Conservation (phyloP, 2,888 invertebrate species). For the Drosophila anomelani region DNA sequence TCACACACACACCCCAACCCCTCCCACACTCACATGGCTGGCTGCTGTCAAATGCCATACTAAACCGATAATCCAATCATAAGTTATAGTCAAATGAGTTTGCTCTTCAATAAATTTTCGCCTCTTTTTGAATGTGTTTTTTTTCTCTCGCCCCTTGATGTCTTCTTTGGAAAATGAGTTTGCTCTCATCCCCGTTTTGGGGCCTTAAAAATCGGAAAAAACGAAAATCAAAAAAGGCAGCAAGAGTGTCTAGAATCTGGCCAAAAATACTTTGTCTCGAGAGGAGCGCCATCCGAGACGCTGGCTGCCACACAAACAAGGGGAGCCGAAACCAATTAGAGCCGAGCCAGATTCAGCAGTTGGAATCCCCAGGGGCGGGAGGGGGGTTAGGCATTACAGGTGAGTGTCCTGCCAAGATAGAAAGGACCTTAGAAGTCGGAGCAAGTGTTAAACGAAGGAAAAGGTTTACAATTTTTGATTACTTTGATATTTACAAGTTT, state of each 20-base stretch:
- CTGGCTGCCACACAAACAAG: conserved; percentile 17
- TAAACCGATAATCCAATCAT: conserved; percentile 81
- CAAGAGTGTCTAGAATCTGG: conserved; percentile 13
- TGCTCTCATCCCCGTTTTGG: neutral
- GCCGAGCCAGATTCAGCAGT: neutral
- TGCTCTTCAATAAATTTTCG: conserved; percentile 76
- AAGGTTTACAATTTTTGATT: neutral
- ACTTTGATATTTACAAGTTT: neutral
- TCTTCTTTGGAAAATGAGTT: conserved; percentile 40
- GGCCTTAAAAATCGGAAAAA: neutral
- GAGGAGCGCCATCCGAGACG: conserved; percentile 29
- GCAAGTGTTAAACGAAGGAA: conserved; percentile 6
- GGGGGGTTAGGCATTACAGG: conserved; percentile 5
- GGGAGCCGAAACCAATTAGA: conserved; percentile 34
- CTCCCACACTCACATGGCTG: conserved; percentile 24
- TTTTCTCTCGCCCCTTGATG: conserved; percentile 29
- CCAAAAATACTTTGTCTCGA: conserved; percentile 40
- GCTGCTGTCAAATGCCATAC: conserved; percentile 78
- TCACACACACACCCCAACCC: conserved; percentile 5
- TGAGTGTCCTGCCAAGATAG: conserved; percentile 17
- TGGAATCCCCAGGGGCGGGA: neutral
- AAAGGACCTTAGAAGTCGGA: neutral
- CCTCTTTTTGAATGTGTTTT: conserved; percentile 28
- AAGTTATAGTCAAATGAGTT: conserved; percentile 81
- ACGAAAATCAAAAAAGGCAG: too few species aligned